Evolutionary conservation across 2,113 vertebrate species (phyloP), one percentile per base, ranked within the genome.

Genomic region (Myiozetetes cayanensis): DNA sequence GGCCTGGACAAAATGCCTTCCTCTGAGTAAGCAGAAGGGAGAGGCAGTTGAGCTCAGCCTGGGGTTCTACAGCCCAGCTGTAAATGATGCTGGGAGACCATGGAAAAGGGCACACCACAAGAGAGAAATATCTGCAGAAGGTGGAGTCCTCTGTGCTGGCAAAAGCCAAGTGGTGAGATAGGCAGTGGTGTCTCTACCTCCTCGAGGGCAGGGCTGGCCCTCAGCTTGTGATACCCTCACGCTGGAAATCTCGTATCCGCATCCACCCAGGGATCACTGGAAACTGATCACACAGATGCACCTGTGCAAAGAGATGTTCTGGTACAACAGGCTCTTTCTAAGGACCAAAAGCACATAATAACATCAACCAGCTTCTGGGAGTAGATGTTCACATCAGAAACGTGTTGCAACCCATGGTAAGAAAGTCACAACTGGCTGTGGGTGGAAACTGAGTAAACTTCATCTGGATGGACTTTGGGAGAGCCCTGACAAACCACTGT

Each of bases 211-310:
- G 43, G 33, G 20, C 8, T 79, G 78, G 22, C 13, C 58, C 58
- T 37, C 9, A 8, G 21, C 27, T 47, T 4, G 0, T 52, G 22
- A 17, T 50, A 33, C 12, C n/a, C 14, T 7, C 13, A 12, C 12
- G 8, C 20, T 18, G 27, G 9, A 8, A 8, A 12, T 31, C 12
- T 24, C 1, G 1, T 31, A 68, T 49, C 41, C 55, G 7, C 33
- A 41, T 14, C 46, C 18, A n/a, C 8, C 28, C 55, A 67, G 55
- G 28, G 37, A n/a, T 53, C 46, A 43, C 59, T 0, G 0, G 28
- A 41, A 75, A 52, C 23, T 2, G 10, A 6, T 24, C 0, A 1
- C 24, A 17, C 35, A 44, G 20, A 46, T 13, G 16, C 0, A 3
- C n/a, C 28, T 4, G 15, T 46, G 17, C 50, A 70, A 25, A 53